Conservation (phyloP, 2,797 vertebrate species). For the Neosilurus hyrtlii region DNA sequence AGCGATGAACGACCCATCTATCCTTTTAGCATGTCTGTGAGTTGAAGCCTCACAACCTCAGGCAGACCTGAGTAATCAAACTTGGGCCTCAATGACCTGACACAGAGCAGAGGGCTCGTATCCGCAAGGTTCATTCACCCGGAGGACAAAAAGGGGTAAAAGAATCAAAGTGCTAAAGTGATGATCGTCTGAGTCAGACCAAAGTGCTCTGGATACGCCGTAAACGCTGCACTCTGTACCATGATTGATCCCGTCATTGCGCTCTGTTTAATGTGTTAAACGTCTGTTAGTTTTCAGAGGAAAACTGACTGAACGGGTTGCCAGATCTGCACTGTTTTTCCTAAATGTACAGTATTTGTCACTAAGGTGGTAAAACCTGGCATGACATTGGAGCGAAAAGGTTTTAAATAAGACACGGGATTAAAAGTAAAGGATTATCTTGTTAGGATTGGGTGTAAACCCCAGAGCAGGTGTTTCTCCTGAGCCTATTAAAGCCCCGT, state of each 20-base stretch:
- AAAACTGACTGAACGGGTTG: too few species aligned
- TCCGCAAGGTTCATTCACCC: background rate
- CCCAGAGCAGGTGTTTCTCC: background rate
- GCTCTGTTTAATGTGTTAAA: background rate
- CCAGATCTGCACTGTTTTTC: background rate
- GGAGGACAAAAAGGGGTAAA: background rate
- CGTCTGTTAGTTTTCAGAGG: too few species aligned
- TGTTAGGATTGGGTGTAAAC: background rate
- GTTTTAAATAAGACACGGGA: background rate
- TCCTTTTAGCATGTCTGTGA: too few species aligned
- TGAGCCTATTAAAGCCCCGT: background rate
- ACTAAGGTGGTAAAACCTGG: background rate
- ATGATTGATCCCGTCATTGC: background rate
- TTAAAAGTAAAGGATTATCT: background rate
- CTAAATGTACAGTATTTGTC: too few species aligned
- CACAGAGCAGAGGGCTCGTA: background rate
- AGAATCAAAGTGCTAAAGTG: slow-evolving; percentile 7
- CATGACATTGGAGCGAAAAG: background rate
- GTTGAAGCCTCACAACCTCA: too few species aligned
- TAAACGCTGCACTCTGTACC: background rate
- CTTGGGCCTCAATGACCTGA: background rate
- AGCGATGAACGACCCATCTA: too few species aligned
- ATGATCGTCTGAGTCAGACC: slow-evolving; percentile 2
- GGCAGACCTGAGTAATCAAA: background rate
- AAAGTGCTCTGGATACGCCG: background rate